Percentiles rank a stretch among this genome's conserved stretches.
Evolutionary conservation across 23 tunicate species (phyloP).

Genomic region (Clavelina lepadiformis): DNA sequence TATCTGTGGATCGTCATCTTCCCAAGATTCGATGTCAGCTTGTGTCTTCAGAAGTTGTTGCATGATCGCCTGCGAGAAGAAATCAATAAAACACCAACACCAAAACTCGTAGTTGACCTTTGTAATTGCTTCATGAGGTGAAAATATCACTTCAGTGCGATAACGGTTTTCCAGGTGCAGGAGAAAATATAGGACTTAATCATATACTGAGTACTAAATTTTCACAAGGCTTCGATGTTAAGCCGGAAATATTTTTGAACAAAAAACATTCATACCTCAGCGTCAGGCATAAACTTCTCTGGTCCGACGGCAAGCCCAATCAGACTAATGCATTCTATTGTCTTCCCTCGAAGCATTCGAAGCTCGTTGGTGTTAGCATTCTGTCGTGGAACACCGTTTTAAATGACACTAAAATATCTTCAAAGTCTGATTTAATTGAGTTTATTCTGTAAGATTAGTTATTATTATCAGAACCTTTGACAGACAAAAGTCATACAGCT

Average conservation of each 20-base stretch:
- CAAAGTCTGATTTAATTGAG: background rate
- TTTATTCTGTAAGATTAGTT: no score
- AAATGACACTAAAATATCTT: no score
- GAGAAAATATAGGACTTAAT: no score
- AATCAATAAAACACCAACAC: background rate
- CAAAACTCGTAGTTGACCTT: no score
- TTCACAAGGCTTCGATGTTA: no score
- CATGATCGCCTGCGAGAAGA: slow-evolving; percentile 76
- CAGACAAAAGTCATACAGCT: background rate
- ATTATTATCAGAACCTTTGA: no score
- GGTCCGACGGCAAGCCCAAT: slow-evolving; percentile 98
- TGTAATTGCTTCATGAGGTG: no score
- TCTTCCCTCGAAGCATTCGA: slow-evolving; percentile 90
- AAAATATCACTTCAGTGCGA: no score
- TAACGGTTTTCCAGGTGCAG: no score
- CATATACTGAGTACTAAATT: no score
- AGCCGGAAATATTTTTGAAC: no score
- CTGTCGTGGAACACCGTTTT: slow-evolving; percentile 22
- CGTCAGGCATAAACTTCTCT: slow-evolving; percentile 91
- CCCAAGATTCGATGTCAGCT: slow-evolving; percentile 94
- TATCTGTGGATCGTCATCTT: slow-evolving; percentile 97
- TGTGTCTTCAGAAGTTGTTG: slow-evolving; percentile 86
- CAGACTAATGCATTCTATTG: slow-evolving; percentile 96
- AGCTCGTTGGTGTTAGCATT: slow-evolving; percentile 65
- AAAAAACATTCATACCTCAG: slow-evolving; percentile 64